phyloP scores from a whole-genome alignment of 1,140 invertebrate species.

The Bombus terrestris region DNA sequence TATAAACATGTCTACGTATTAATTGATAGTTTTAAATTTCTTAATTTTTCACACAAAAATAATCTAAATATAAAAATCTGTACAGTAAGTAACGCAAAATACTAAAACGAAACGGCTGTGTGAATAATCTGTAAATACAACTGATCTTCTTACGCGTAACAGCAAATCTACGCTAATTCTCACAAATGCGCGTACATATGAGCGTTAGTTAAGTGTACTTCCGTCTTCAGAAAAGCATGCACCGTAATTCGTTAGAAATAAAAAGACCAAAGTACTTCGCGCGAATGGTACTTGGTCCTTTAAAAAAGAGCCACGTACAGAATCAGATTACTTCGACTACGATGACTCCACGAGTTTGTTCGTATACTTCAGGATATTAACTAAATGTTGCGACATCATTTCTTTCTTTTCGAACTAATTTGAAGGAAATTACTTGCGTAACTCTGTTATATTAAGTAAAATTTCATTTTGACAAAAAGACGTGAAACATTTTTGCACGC shows the following conservation, averaged over 20 bases:
- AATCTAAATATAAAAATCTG: not conserved
- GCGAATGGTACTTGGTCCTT: not conserved
- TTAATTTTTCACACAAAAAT: not conserved
- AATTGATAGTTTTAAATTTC: not conserved
- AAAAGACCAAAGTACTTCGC: slow-evolving; percentile 3
- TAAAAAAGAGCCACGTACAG: slow-evolving; percentile 5
- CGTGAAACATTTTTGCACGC: no score
- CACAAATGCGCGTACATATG: not conserved
- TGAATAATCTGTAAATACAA: not conserved
- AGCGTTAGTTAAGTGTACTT: slow-evolving; percentile 25
- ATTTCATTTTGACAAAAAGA: no score
- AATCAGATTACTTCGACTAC: not conserved
- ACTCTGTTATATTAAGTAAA: no score
- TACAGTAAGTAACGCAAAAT: not conserved
- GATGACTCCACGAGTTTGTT: not conserved
- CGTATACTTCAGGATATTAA: not conserved
- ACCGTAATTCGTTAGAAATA: slow-evolving; percentile 24
- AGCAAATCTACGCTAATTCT: not conserved
- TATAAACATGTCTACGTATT: no score
- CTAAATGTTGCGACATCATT: not conserved
- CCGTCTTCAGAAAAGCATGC: slow-evolving; percentile 6
- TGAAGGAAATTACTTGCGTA: not conserved
- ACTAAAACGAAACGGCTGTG: not conserved
- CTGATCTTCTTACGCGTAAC: not conserved
- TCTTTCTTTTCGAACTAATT: not conserved